Percentiles rank a stretch among this genome's conserved stretches.
Conservation (phyloP, 1,140 invertebrate species). For the Drosophila murphyi region DNA sequence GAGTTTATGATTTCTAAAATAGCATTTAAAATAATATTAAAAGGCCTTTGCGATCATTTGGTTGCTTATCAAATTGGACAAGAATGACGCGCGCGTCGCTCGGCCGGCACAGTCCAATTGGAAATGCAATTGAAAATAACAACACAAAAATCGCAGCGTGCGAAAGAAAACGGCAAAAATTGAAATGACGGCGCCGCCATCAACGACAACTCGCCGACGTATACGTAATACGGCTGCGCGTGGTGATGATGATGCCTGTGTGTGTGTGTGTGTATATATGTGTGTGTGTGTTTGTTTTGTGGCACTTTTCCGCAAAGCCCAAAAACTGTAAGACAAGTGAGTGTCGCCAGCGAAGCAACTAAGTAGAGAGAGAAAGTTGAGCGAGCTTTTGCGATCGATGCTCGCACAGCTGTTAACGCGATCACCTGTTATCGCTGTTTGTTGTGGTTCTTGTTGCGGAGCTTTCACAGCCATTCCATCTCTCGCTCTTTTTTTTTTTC, state of each 20-base stretch:
- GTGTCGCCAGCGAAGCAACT: constrained; percentile 33
- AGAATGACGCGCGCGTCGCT: constrained; percentile 52
- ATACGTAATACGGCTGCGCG: constrained; percentile 63
- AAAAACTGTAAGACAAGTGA: constrained; percentile 55
- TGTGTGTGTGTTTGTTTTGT: constrained; percentile 20
- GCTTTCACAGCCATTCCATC: background rate
- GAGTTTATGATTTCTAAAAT: background rate
- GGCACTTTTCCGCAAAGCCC: constrained; percentile 71
- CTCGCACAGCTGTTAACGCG: constrained; percentile 49
- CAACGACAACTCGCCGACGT: constrained; percentile 51
- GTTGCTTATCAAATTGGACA: constrained; percentile 26
- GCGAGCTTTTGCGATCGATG: constrained; percentile 31
- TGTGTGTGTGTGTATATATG: constrained; percentile 3
- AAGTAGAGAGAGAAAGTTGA: constrained; percentile 3
- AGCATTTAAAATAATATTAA: constrained; percentile 19
- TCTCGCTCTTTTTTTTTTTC: constrained; percentile 19
- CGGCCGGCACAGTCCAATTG: constrained; percentile 58
- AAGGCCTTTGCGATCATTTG: constrained; percentile 1
- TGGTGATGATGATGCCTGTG: background rate
- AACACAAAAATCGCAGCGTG: constrained; percentile 58
- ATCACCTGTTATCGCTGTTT: constrained; percentile 55
- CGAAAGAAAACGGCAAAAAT: constrained; percentile 67
- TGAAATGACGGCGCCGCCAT: constrained; percentile 46
- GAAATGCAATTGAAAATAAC: constrained; percentile 79
- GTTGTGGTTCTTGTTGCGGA: background rate